Conservation (phyloP, 2,888 invertebrate genomes). For the Timandra comae region DNA sequence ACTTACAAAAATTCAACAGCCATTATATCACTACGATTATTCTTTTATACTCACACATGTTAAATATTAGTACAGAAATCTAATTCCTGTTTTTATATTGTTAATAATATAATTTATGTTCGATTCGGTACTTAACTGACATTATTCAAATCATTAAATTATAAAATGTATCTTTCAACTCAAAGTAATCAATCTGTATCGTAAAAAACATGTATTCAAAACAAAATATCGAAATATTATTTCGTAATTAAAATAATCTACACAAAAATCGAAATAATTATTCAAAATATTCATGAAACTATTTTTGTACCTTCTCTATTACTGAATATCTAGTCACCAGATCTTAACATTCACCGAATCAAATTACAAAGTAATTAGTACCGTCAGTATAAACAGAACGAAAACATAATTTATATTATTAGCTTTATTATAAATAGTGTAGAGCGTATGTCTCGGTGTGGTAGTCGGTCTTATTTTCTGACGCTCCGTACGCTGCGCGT, state of each 20-base stretch:
- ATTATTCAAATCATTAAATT: no score
- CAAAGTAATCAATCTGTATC: no score
- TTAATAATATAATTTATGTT: constrained; percentile 13
- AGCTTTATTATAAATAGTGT: constrained; percentile 47
- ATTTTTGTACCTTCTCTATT: no score
- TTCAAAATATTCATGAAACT: no score
- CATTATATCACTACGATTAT: constrained; percentile 64
- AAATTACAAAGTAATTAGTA: constrained; percentile 3
- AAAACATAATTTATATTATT: constrained; percentile 8
- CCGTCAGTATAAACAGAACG: constrained; percentile 2
- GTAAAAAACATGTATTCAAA: no score
- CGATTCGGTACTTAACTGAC: no score
- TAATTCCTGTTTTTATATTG: constrained; percentile 32
- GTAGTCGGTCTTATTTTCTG: constrained; percentile 68
- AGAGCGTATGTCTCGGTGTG: constrained; percentile 42
- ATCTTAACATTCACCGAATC: no score
- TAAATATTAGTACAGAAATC: constrained; percentile 28
- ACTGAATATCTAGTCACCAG: no score
- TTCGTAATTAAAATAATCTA: no score
- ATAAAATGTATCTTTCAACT: no score
- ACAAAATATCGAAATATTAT: no score
- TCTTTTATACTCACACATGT: constrained; percentile 30
- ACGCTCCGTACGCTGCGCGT: constrained; percentile 57
- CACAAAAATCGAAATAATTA: no score
- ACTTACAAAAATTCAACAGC: constrained; percentile 69